These are phyloP conservation scores for Periplaneta americana DNA, from an alignment of 1,140 invertebrate species.

Conservation along the genomic window DNA sequence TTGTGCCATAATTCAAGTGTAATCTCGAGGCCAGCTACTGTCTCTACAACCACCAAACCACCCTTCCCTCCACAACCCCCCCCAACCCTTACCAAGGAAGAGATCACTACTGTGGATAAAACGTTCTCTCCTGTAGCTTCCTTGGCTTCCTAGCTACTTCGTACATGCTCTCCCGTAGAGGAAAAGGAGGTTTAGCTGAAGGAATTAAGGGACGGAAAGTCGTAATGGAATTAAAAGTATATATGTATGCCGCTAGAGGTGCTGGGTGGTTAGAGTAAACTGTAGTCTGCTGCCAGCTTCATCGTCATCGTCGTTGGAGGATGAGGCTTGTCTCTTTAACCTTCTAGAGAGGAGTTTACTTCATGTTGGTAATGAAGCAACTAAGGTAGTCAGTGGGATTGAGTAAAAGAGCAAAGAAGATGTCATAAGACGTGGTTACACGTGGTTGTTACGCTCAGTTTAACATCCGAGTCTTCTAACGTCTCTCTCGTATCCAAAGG, in stretches of 20 bases:
- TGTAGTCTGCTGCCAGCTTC: not conserved
- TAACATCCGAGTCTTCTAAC: not conserved
- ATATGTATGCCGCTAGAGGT: not conserved
- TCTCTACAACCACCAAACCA: not conserved
- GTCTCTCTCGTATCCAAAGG: not conserved
- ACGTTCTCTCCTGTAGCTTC: not conserved
- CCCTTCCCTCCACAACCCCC: not conserved
- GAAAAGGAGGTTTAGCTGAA: not conserved
- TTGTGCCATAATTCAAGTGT: conserved; percentile 31
- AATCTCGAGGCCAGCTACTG: conserved; percentile 23
- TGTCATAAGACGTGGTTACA: not conserved
- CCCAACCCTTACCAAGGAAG: not conserved
- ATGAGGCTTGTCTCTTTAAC: not conserved
- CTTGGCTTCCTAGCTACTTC: not conserved
- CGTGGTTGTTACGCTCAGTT: not conserved
- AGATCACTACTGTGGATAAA: not conserved
- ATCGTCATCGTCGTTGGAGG: not conserved
- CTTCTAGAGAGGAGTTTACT: not conserved
- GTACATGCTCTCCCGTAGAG: not conserved
- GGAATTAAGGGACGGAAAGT: not conserved
- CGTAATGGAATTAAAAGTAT: conserved; percentile 4
- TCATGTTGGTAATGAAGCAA: not conserved
- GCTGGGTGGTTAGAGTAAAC: not conserved
- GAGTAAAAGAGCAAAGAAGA: not conserved
- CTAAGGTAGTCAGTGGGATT: not conserved